Percentiles rank a stretch among this genome's conserved stretches.
Conservation (phyloP, 2,888 invertebrate species). For the Morpho helenor region DNA sequence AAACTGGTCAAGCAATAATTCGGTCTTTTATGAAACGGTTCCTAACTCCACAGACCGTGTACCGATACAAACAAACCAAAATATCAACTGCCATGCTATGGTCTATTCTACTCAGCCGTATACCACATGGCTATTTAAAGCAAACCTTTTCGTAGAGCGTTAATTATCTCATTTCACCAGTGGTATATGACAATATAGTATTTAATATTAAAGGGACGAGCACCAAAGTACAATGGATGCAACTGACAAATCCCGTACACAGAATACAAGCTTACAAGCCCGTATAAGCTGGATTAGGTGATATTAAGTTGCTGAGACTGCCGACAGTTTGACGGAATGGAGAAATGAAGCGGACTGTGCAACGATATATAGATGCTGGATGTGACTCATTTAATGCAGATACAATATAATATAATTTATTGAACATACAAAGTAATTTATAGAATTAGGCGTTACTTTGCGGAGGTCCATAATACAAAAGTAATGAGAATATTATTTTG, state of each 20-base stretch:
- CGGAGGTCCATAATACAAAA: too few species aligned
- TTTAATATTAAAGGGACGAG: too few species aligned
- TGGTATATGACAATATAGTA: too few species aligned
- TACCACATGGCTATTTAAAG: not conserved
- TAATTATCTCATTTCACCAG: not conserved
- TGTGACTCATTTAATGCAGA: not conserved
- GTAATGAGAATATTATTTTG: too few species aligned
- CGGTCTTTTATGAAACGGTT: slow-evolving; percentile 1
- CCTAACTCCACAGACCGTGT: slow-evolving; percentile 3
- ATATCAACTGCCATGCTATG: not conserved
- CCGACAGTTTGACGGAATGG: not conserved
- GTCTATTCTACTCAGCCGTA: too few species aligned
- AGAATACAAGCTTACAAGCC: not conserved
- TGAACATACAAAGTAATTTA: not conserved
- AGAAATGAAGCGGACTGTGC: not conserved
- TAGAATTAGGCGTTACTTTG: too few species aligned
- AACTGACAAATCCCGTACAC: not conserved
- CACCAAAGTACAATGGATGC: not conserved
- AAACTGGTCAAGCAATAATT: not conserved
- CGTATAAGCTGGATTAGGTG: slow-evolving; percentile 4
- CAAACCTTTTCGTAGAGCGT: not conserved
- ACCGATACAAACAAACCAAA: not conserved
- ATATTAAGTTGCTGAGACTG: slow-evolving; percentile 3
- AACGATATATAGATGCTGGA: not conserved
- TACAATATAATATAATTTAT: not conserved